These are phyloP conservation scores for Pipa parva DNA, from an alignment of 2,113 vertebrate genomes.

Conservation along the genomic window DNA sequence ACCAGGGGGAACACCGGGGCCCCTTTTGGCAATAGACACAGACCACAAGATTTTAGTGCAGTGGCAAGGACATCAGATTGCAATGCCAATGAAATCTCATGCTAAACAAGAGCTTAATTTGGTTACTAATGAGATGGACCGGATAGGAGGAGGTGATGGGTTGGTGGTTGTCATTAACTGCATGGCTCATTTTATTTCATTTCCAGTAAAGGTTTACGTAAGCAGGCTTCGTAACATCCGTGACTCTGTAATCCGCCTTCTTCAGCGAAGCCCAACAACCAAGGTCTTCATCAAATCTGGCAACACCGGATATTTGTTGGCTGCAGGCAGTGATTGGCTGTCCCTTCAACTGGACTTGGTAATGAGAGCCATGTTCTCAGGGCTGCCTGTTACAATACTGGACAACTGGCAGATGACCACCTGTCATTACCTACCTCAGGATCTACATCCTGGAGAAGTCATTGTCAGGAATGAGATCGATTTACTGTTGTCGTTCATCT, in stretches of 20 bases:
- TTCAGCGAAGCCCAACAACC: slow-evolving; percentile 34
- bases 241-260: slow-evolving; percentile 24
- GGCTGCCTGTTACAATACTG: slow-evolving; percentile 45
- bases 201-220: slow-evolving; percentile 28
- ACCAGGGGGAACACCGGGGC: not conserved
- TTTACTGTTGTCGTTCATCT: slow-evolving; percentile 46
- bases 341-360: slow-evolving; percentile 45
- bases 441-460: slow-evolving; percentile 40
- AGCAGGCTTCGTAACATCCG: slow-evolving; percentile 34
- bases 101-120: slow-evolving; percentile 38
- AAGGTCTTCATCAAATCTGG: slow-evolving; percentile 44
- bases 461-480: slow-evolving; percentile 45
- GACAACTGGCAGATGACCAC: slow-evolving; percentile 52
- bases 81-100: slow-evolving; percentile 22
- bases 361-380: slow-evolving; percentile 42
- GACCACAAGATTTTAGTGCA: slow-evolving; percentile 20
- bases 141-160: slow-evolving; percentile 38
- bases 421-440: slow-evolving; percentile 42
- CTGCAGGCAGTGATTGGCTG: slow-evolving; percentile 46
- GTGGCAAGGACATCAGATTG: slow-evolving; percentile 43
- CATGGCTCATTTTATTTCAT: slow-evolving; percentile 41
- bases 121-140: slow-evolving; percentile 42
- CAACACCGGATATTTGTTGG: slow-evolving; percentile 43
- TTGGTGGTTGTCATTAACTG: slow-evolving; percentile 41
- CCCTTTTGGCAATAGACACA: slow-evolving; percentile 38